Base-by-base conservation (phyloP, 2,888 invertebrate species). In the Anagyrus pseudococci region DNA sequence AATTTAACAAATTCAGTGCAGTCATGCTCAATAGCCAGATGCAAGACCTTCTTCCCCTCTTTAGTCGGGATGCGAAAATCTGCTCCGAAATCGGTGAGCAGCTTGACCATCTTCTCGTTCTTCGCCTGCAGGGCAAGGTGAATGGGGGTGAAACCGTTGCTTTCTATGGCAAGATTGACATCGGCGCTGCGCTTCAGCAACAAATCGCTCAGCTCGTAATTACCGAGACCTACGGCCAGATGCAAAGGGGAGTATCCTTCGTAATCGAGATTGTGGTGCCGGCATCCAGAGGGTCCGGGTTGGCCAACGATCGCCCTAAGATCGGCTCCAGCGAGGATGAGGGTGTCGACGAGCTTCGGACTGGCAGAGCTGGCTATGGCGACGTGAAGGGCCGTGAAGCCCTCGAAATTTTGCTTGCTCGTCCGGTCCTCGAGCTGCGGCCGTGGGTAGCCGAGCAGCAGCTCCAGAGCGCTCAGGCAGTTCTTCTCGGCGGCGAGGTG, bases 31-130 rank as follows among this genome's bases (percentile, higher is more conserved):
- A 60, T 40, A 33, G 64, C 64, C 10, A 59, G 22, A 17, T 64
- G 59, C 15, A 64, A 56, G 29, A 56, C 15, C 46, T 47, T 60
- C 29, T 50, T 55, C 15, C 59, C 64, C 25, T 56, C 52, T 43
- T 41, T 43, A 19, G 58, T 63, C 49, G 37, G 44, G n/a, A 40
- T 19, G 20, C 2, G 7, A 41, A 58, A 63, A 55, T 63, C n/a
- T n/a, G 58, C 58, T 15, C 47, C n/a, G 2, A 17, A 33, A 22
- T 43, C 33, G 20, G 8, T 40, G 37, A 62, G 20, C 23, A 62
- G 33, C 2, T 29, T 8, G 13, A 57, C 26, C 46, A 25, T 57
- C 29, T 29, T 7, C 49, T 33, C 43, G 10, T 44, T 33, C 40
- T 48, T 53, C 23, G 19, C 55, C 44, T 49, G 25, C 20, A 43